Base-by-base conservation (phyloP, 1,140 invertebrate species). In the Trypoxylus dichotomus region DNA sequence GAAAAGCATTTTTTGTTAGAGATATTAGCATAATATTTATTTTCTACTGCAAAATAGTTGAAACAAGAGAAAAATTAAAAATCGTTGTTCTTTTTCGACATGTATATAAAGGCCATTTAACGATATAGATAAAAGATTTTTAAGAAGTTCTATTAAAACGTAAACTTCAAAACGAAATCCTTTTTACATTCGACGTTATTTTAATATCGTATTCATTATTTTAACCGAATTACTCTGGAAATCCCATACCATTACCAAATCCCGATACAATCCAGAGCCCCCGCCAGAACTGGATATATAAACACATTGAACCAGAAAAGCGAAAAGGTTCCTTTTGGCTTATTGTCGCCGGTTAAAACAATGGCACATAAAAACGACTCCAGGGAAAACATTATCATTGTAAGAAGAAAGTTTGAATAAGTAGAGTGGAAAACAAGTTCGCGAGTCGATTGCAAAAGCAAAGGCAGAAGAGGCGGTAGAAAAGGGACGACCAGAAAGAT, bases 371-470 rank as follows among this genome's bases (percentile, higher is more conserved):
- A 63, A 63, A 63, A 63, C 60, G 60, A 63, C 60, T 63, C 60
- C 13, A 27, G 60, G 60, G 60, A 63, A 63, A 63, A 63, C 60
- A 63, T 63, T 63, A 63, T 63, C 60, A 63, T 63, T 27, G 21
- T 11, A 63, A 63, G 60, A 63, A 63, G 60, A 63, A 63, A 63
- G 60, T 63, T 63, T 63, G 60, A 63, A 63, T 63, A 63, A 63
- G 60, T 63, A 63, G 60, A 63, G 60, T 63, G 60, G 60, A 63
- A 63, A 63, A 63, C 60, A 63, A 63, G 60, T 63, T 63, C 60
- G 60, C 60, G 60, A 63, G 60, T 63, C 60, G 21, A 63, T 19
- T 63, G 21, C 21, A 24, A 63, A 63, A 27, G 60, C 21, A 63
- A 19, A 63, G 43, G 43, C 43, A 47, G 43, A 47, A 19, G n/a